Evolutionary conservation across 2,888 invertebrate genomes (phyloP).

Genomic region (Phyllotreta cruciferae): DNA sequence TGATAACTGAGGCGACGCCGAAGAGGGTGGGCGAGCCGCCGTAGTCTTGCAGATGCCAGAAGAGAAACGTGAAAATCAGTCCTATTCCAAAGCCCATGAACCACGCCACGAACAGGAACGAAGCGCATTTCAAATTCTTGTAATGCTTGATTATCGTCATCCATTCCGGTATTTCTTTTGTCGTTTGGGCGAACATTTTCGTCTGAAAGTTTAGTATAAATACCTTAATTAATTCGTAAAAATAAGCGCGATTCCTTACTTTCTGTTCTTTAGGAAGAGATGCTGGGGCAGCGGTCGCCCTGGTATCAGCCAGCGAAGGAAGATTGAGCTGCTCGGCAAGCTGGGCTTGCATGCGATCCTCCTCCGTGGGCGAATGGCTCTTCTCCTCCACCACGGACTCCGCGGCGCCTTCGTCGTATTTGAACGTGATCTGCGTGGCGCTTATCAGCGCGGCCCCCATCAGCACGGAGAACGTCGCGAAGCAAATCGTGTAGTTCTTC

Average conservation of each 20-base stretch:
- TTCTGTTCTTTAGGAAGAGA: conserved; percentile 63
- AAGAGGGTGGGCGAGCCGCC: conserved; percentile 97
- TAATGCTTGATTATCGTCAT: conserved; percentile 89
- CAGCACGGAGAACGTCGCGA: conserved; percentile 95
- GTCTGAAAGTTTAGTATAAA: conserved; percentile 63
- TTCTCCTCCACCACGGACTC: conserved; percentile 46
- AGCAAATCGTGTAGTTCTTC: conserved; percentile 98
- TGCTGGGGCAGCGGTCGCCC: conserved; percentile 62
- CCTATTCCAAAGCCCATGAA: conserved; percentile 99
- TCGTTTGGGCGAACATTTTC: conserved; percentile 92
- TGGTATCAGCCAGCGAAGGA: conserved; percentile 76
- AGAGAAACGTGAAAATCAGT: conserved; percentile 97
- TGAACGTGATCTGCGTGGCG: conserved; percentile 85
- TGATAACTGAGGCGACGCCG: conserved; percentile 97
- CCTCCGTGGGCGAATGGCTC: conserved; percentile 64
- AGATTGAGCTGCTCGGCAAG: conserved; percentile 83
- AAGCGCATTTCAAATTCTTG: conserved; percentile 87
- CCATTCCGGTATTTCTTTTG: conserved; percentile 92
- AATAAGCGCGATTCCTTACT: conserved; percentile 48
- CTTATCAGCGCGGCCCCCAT: conserved; percentile 95
- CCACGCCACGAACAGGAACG: conserved; percentile 96
- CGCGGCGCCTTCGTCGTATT: conserved; percentile 63
- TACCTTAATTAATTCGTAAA: not conserved
- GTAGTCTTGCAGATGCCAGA: conserved; percentile 97
- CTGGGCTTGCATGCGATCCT: conserved; percentile 84